Conservation (phyloP, 1,140 invertebrate species). For the Ephestia elutella region DNA sequence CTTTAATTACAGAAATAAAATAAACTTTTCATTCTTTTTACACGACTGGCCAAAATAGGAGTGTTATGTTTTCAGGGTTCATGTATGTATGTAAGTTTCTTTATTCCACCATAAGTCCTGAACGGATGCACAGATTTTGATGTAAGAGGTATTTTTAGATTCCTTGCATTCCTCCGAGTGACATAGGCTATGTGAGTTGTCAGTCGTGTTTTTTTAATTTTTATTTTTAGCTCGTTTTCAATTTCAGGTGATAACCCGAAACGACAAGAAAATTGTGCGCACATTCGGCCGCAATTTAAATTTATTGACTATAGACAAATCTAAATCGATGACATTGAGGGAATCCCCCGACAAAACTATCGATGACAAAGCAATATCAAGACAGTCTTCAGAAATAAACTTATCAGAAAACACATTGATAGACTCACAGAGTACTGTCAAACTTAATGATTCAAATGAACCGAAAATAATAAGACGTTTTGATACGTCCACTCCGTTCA, state of each 20-base stretch:
- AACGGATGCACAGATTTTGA: too few species aligned
- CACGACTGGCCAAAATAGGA: too few species aligned
- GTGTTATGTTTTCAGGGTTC: too few species aligned
- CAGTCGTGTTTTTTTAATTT: too few species aligned
- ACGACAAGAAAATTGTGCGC: slow-evolving; percentile 17
- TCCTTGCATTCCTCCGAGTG: too few species aligned
- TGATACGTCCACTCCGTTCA: neutral
- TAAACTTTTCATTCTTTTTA: too few species aligned
- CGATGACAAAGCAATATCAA: slow-evolving; percentile 7
- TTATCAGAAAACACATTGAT: neutral
- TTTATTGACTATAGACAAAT: slow-evolving; percentile 27
- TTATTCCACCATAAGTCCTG: too few species aligned
- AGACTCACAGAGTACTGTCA: neutral
- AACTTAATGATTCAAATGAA: slow-evolving; percentile 3
- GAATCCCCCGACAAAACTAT: neutral
- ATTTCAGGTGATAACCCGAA: neutral
- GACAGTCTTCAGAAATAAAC: neutral
- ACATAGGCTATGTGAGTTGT: too few species aligned
- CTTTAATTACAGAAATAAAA: too few species aligned
- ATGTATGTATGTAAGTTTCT: too few species aligned
- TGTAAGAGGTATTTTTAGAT: too few species aligned
- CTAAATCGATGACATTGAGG: slow-evolving; percentile 23
- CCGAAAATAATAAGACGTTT: slow-evolving; percentile 5
- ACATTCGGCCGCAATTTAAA: slow-evolving; percentile 31
- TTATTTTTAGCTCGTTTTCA: neutral